Base-by-base conservation (phyloP, 2,113 vertebrate genomes). In the Crotalus horridus region DNA sequence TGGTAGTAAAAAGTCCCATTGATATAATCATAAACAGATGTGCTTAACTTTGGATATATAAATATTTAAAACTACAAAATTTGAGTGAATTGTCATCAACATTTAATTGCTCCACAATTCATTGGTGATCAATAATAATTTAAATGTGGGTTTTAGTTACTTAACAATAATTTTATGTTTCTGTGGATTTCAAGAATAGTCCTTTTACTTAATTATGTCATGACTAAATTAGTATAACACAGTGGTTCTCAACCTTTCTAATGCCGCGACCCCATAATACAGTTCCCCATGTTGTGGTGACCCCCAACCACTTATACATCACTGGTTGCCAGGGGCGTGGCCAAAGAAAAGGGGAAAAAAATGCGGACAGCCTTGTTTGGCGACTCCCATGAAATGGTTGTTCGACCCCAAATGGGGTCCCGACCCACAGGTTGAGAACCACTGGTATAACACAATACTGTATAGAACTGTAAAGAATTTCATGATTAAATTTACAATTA, bases 201-300 rank as follows among this genome's bases (percentile, higher is more conserved):
- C 93, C 92, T 94, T 91, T 96, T 94, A 93, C 53, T 93, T 93
- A 96, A 93, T 86, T 93, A 94, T 59, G 88, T 89, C 90, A 29
- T 61, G 93, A 91, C 95, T 96, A 94, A 96, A 96, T 96, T 94
- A 96, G 91, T 93, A 91, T 91, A 93, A 94, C 86, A 94, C 43
- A 94, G 39, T 39, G 39, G 39, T 39, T 39, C 39, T 39, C 39
- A 39, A 39, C 39, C 39, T 39, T 39, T 39, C 39, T 39, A 39
- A 39, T 39, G 39, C 39, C 39, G 39, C 2, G 39, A 39, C 2
- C 39, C 39, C 39, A 39, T 39, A 39, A 39, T 39, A 39, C 39
- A 39, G 39, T 39, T 39, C 39, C 39, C 39, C 39, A 39, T 39
- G 39, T 39, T 39, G 39, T 39, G 39, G 39, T 39, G 39, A 39